phyloP scores from a whole-genome alignment of 2,113 vertebrate genomes.

The Toxostoma redivivum region DNA sequence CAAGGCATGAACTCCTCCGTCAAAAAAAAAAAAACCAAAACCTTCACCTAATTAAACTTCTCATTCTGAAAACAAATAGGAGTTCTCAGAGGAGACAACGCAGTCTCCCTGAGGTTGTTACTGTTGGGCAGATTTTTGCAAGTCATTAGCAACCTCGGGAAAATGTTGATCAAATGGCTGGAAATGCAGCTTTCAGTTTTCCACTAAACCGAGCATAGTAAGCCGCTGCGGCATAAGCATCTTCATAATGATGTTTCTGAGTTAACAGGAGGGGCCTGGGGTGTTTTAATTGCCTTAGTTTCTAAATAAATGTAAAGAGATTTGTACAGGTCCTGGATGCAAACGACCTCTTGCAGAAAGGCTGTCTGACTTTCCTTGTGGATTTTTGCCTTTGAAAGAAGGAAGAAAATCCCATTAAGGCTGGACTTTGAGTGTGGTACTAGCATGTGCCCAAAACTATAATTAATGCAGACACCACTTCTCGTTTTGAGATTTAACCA shows the following conservation, averaged over 20 bases:
- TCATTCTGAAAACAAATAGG: slow-evolving; percentile 29
- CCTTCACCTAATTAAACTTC: slow-evolving; percentile 12
- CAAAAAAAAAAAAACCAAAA: not conserved
- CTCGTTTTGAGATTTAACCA: not conserved
- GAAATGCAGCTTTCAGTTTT: slow-evolving; percentile 36
- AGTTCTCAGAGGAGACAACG: not conserved
- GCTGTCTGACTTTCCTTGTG: not conserved
- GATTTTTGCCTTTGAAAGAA: not conserved
- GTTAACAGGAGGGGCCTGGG: slow-evolving; percentile 35
- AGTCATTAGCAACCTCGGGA: slow-evolving; percentile 36
- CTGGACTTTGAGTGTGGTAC: not conserved
- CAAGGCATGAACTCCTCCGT: not conserved
- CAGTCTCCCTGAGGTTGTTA: slow-evolving; percentile 21
- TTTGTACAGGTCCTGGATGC: not conserved
- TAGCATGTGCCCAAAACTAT: not conserved
- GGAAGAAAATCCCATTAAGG: not conserved
- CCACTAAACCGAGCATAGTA: slow-evolving; percentile 9
- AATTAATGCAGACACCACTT: not conserved
- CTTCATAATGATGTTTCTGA: slow-evolving; percentile 34
- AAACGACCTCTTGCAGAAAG: not conserved
- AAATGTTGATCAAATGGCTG: slow-evolving; percentile 31
- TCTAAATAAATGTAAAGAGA: slow-evolving; percentile 21
- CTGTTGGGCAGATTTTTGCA: slow-evolving; percentile 31
- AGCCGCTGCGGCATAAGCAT: slow-evolving; percentile 4
- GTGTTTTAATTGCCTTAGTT: slow-evolving; percentile 48